Percentiles rank a stretch among this genome's conserved stretches.
These are phyloP conservation scores for Leucopsar rothschildi DNA, from an alignment of 2,113 vertebrate species.

Conservation along the genomic window DNA sequence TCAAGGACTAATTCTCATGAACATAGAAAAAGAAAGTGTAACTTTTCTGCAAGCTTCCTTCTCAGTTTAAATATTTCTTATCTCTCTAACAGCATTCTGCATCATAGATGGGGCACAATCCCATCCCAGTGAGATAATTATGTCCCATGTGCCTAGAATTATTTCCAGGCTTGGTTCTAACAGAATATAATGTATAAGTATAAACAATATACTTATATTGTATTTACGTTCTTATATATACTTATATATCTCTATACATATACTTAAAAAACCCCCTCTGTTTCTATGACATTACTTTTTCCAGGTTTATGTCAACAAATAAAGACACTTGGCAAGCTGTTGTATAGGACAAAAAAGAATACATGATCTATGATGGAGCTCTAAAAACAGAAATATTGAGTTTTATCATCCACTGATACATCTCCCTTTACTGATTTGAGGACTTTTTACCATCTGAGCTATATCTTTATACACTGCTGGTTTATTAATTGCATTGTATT, in stretches of 20 bases:
- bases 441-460: constrained; percentile 1
- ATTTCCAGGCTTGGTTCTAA: background rate
- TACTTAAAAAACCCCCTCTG: background rate
- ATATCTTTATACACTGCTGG: background rate
- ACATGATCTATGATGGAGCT: background rate
- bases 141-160: background rate
- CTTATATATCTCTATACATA: background rate
- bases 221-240: background rate
- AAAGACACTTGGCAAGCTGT: background rate
- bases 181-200: background rate
- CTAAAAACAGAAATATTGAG: background rate
- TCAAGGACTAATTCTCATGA: background rate
- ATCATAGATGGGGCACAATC: background rate
- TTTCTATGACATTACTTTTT: background rate
- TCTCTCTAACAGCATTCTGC: background rate
- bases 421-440: background rate
- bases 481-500: constrained; percentile 27
- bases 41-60: background rate
- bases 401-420: background rate
- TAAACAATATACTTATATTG: background rate
- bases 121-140: background rate
- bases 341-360: background rate
- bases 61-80: background rate
- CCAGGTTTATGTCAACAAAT: background rate
- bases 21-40: background rate